Conservation (phyloP, 2,797 vertebrate species). For the Rhabdomys pumilio region DNA sequence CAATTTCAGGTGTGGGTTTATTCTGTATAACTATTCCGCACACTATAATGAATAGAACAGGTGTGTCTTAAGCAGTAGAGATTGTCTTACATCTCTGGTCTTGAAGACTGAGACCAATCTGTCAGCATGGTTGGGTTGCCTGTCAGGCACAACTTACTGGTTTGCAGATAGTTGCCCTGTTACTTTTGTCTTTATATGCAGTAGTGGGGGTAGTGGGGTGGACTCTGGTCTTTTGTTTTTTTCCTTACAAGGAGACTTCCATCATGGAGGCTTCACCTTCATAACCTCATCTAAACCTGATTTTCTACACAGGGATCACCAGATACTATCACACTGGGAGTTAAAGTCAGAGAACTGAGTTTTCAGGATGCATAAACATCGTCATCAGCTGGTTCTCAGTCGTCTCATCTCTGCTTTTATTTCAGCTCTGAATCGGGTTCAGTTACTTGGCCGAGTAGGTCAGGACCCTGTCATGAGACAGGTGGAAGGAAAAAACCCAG, state of each 20-base stretch:
- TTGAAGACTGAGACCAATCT: neutral
- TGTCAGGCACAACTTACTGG: neutral
- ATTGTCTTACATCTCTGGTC: neutral
- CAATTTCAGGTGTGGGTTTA: neutral
- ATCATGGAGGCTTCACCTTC: neutral
- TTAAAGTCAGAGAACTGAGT: neutral
- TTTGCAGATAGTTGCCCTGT: neutral
- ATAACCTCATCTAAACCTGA: neutral
- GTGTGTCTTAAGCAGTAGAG: neutral
- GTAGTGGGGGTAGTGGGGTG: neutral
- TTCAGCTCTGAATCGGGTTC: conserved; percentile 96
- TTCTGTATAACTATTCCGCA: neutral
- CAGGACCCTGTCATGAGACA: conserved; percentile 99
- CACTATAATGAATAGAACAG: neutral
- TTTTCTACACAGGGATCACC: neutral
- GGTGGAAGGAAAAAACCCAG: conserved; percentile 96
- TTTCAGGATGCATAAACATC: neutral
- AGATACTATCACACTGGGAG: neutral
- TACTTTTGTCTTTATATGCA: neutral
- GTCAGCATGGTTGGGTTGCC: neutral
- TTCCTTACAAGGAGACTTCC: neutral
- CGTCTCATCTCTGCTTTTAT: neutral
- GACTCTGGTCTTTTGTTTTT: neutral
- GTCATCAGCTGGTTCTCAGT: neutral
- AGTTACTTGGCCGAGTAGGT: conserved; percentile 97